phyloP scores from a whole-genome alignment of 2,113 vertebrate species.

The Colistium nudipinnis region DNA sequence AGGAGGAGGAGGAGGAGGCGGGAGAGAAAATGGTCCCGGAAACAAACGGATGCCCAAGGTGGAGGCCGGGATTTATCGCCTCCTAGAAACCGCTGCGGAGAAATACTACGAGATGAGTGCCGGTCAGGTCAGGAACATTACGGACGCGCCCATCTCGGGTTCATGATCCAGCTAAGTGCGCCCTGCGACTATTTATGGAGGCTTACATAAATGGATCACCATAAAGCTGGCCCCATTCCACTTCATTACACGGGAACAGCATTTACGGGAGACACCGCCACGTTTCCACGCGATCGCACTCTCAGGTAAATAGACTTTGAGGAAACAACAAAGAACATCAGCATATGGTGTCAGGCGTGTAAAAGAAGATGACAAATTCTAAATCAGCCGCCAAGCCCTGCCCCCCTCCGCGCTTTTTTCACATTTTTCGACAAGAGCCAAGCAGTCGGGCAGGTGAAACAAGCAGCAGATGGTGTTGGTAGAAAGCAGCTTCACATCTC shows the following conservation, averaged over 20 bases:
- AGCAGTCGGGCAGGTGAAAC: constrained; percentile 31
- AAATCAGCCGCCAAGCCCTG: too few relatives aligned
- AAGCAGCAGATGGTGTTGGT: constrained; percentile 46
- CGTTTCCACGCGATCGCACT: not conserved
- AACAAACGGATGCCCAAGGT: not conserved
- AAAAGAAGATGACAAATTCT: too few relatives aligned
- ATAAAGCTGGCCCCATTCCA: constrained; percentile 52
- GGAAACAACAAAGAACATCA: constrained; percentile 15
- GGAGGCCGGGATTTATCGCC: not conserved
- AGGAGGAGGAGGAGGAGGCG: too few relatives aligned
- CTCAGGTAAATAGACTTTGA: not conserved
- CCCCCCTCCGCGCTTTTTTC: constrained; percentile 2
- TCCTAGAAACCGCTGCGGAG: not conserved
- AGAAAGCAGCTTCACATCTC: constrained; percentile 31
- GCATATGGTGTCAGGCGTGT: constrained; percentile 18
- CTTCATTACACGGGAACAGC: constrained; percentile 48
- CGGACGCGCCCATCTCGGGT: constrained; percentile 26
- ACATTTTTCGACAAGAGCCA: not conserved
- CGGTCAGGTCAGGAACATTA: constrained; percentile 45
- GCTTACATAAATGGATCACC: constrained; percentile 41
- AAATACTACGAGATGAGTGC: constrained; percentile 20
- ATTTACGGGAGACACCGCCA: constrained; percentile 20
- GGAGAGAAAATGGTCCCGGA: not conserved
- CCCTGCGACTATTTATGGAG: constrained; percentile 41
- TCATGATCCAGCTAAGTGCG: constrained; percentile 47